Percentiles rank a stretch among this genome's conserved stretches.
These are phyloP conservation scores for Rhagophthalmus giganteus DNA, from an alignment of 2,888 invertebrate genomes.

Conservation along the genomic window DNA sequence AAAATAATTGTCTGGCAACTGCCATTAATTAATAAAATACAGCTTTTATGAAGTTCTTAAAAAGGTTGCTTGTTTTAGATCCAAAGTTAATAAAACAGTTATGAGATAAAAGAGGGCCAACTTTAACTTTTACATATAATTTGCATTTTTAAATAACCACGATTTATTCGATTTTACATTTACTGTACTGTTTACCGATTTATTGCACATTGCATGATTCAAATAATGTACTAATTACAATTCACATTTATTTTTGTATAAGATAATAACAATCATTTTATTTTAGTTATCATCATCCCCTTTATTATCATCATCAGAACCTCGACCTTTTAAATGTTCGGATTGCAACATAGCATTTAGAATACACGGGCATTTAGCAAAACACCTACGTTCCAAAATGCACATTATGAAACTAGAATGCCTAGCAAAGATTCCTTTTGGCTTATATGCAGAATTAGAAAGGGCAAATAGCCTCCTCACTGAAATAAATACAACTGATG, in stretches of 20 bases:
- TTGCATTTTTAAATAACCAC: no score
- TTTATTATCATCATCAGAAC: conserved; percentile 83
- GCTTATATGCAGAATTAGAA: conserved; percentile 92
- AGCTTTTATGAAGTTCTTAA: no score
- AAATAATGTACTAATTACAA: neutral
- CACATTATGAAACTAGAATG: conserved; percentile 94
- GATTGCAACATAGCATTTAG: conserved; percentile 96
- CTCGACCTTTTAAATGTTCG: conserved; percentile 92
- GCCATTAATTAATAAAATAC: no score
- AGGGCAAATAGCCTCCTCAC: conserved; percentile 86
- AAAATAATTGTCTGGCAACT: no score
- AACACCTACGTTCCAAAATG: conserved; percentile 94
- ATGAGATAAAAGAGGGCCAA: neutral
- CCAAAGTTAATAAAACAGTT: no score
- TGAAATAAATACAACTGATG: conserved; percentile 95
- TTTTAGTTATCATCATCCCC: conserved; percentile 57
- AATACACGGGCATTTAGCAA: conserved; percentile 95
- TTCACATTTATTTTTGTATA: neutral
- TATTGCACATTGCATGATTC: no score
- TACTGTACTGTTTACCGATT: no score
- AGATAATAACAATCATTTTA: neutral
- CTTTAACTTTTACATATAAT: neutral
- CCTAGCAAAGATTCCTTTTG: conserved; percentile 89
- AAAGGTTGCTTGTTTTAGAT: no score
- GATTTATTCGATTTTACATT: no score